These are phyloP conservation scores for Bettongia penicillata DNA, from an alignment of 2,113 vertebrate genomes.

Conservation along the genomic window DNA sequence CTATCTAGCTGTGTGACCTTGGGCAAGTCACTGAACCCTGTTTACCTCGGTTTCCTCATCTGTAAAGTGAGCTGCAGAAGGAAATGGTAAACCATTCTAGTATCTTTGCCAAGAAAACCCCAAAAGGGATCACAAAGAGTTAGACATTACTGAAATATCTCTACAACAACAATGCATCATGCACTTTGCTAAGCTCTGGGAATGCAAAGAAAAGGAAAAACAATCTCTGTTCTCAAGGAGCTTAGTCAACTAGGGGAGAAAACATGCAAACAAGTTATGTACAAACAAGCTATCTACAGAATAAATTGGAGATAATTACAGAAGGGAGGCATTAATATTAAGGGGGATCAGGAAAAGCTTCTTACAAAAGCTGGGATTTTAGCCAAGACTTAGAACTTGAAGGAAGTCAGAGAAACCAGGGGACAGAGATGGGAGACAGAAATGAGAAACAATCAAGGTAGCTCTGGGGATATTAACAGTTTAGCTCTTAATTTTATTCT, in stretches of 20 bases:
- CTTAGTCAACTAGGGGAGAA: neutral
- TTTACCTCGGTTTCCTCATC: neutral
- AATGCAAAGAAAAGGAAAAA: neutral
- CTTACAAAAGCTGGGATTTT: neutral
- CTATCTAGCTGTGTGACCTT: neutral
- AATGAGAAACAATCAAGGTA: conserved; percentile 80
- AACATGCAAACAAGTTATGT: neutral
- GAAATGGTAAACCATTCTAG: neutral
- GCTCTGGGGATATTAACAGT: conserved; percentile 83
- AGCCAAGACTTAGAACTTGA: neutral
- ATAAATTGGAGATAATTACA: neutral
- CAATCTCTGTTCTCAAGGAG: neutral
- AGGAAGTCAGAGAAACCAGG: neutral
- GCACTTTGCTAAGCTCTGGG: neutral
- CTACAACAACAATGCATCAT: neutral
- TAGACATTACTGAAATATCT: neutral
- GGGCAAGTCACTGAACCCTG: neutral
- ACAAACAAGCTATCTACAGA: neutral
- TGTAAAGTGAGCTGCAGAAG: neutral
- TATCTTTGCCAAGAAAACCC: neutral
- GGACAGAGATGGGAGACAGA: neutral
- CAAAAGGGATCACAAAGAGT: neutral
- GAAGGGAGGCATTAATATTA: neutral
- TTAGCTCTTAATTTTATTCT: conserved; percentile 86
- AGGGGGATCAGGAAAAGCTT: neutral